Evolutionary conservation across 1,140 invertebrate species (phyloP).

Genomic region (Drosophila suzukii): DNA sequence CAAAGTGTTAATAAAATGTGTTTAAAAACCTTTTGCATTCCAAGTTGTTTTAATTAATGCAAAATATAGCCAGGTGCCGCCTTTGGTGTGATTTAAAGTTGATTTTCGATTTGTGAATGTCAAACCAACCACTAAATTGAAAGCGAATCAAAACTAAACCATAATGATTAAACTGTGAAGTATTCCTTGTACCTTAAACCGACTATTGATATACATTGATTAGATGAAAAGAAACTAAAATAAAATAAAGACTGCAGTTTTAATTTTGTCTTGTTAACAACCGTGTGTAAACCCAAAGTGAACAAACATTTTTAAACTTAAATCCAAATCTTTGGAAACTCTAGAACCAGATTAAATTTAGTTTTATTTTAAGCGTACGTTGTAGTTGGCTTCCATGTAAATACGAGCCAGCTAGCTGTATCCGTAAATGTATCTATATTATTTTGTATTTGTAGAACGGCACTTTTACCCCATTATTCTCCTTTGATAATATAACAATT

Average conservation of each 20-base stretch:
- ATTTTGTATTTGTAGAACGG: conserved; percentile 81
- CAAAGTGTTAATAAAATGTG: conserved; percentile 61
- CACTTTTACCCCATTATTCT: conserved; percentile 53
- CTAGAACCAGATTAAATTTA: conserved; percentile 26
- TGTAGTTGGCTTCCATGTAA: conserved; percentile 61
- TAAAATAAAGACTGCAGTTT: conserved; percentile 80
- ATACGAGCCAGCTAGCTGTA: conserved; percentile 35
- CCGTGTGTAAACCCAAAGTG: conserved; percentile 32
- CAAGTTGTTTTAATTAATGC: conserved; percentile 80
- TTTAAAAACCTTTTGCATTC: conserved; percentile 79
- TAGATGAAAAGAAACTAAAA: conserved; percentile 55
- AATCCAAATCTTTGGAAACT: conserved; percentile 19
- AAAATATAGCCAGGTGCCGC: conserved; percentile 72
- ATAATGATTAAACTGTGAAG: conserved; percentile 49
- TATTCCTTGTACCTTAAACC: conserved; percentile 48
- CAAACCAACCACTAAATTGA: conserved; percentile 41
- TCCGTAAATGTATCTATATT: conserved; percentile 50
- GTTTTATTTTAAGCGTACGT: conserved; percentile 59
- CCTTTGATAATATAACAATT: conserved; percentile 10
- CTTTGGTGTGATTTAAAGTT: conserved; percentile 72
- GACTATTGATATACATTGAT: conserved; percentile 51
- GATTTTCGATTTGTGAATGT: conserved; percentile 60
- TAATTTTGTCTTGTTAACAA: conserved; percentile 64
- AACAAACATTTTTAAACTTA: conserved; percentile 28
- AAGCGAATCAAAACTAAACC: conserved; percentile 35